Evolutionary conservation across 2,113 vertebrate species (phyloP).

Genomic region (Amblyornis subalaris): DNA sequence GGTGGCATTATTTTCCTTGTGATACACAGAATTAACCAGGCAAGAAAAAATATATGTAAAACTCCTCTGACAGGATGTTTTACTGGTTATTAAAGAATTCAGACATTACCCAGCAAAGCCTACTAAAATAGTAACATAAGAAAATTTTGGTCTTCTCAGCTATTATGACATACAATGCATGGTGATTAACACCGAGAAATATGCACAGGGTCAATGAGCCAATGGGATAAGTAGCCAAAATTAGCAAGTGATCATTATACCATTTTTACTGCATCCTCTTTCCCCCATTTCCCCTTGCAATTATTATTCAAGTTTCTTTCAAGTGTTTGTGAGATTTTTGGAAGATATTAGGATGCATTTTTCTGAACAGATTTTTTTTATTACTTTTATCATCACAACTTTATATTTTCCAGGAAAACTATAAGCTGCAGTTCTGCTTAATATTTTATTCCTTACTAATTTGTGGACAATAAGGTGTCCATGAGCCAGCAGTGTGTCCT

Average conservation of each 20-base stretch:
- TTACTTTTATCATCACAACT: neutral
- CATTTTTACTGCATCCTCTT: slow-evolving; percentile 16
- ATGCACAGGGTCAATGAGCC: neutral
- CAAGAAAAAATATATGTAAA: neutral
- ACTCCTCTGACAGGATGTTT: neutral
- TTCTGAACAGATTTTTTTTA: neutral
- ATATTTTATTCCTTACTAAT: neutral
- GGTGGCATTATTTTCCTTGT: neutral
- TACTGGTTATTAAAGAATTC: neutral
- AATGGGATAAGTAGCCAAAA: neutral
- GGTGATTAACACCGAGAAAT: slow-evolving; percentile 34
- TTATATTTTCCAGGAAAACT: neutral
- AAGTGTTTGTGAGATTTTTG: neutral
- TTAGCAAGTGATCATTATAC: slow-evolving; percentile 43
- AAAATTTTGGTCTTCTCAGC: neutral
- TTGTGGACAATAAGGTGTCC: neutral
- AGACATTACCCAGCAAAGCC: neutral
- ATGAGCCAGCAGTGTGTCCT: neutral
- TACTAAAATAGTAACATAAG: neutral
- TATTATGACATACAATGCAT: slow-evolving; percentile 26
- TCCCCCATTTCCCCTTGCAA: neutral
- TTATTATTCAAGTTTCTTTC: slow-evolving; percentile 2
- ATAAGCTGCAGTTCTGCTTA: neutral
- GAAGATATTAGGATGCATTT: neutral
- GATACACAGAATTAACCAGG: neutral